Base-by-base conservation (phyloP, 2,888 invertebrate species). In the Cantharis flavilabris region DNA sequence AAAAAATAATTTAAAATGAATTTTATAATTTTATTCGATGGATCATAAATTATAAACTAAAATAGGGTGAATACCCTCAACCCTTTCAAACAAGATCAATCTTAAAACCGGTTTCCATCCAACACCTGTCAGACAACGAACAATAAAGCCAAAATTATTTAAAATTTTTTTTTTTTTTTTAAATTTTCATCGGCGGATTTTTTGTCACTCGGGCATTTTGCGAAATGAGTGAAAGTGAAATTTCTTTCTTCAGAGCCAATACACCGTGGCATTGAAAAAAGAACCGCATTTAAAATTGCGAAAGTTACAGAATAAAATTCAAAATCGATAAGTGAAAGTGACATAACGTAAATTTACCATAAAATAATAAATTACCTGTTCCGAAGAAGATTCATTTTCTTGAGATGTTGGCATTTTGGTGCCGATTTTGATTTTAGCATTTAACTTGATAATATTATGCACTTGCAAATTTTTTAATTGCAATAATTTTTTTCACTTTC, bases 371-470 rank as follows among this genome's bases (percentile, higher is more conserved):
- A 62, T 65, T 73, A 76, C 76, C 76, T 73, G 65, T 26, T 73
- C 73, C 7, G 70, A 26, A 13, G 70, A 62, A 14, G 62, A 14
- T 23, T 73, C 62, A 9, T 23, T 69, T 18, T 72, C 72, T 16
- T 73, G 72, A 49, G 69, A 72, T 7, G 65, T 76, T 33, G 71
- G 76, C 76, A 76, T 76, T 64, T 73, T 64, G 69, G 30, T 73
- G 28, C 62, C 26, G 20, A 28, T 70, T 20, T 69, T 62, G 10
- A 62, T 70, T 72, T 76, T 67, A 23, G 65, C 65, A 67, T 67
- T 67, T 49, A 49, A 49, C 9, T 49, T n/a, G n/a, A 7, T n/a
- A 67, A 26, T 67, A 23, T 65, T 23, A n/a, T 67, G 18, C 23
- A 23, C 65, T 26, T 11, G 23, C 5, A 65, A 20, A 65, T n/a